These are phyloP conservation scores for Dreissena rostriformis DNA, from an alignment of 1,140 invertebrate species.

Conservation along the genomic window DNA sequence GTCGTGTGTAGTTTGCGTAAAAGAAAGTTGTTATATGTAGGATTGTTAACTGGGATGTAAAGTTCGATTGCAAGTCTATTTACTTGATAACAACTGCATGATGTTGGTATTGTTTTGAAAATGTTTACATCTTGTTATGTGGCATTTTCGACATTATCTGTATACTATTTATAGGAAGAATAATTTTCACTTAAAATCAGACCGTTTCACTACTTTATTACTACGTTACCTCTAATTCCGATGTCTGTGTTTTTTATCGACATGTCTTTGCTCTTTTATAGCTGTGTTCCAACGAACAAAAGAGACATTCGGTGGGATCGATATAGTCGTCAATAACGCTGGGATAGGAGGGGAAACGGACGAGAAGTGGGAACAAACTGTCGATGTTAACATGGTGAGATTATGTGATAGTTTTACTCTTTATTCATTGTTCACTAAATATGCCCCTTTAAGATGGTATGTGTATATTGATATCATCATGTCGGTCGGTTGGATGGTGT, in stretches of 20 bases:
- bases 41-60: no score
- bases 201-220: neutral
- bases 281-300: constrained; percentile 63
- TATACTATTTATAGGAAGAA: neutral
- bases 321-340: constrained; percentile 75
- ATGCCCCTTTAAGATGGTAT: no score
- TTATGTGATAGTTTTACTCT: no score
- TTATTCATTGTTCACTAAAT: no score
- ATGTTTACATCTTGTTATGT: no score
- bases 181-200: neutral
- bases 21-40: no score
- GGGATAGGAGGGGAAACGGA: constrained; percentile 68
- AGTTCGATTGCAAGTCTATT: no score
- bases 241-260: neutral
- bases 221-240: neutral
- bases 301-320: constrained; percentile 62
- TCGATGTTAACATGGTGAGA: constrained; percentile 68
- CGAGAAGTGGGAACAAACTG: constrained; percentile 55
- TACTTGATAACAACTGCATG: no score
- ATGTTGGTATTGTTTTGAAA: no score
- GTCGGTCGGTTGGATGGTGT: no score
- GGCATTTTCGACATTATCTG: neutral
- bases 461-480: no score
- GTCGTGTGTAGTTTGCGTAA: no score
- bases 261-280: constrained; percentile 43